A percentile compares a stretch with the other conserved stretches of the same genome.
Conservation (phyloP, 2,113 vertebrate genomes). For the Cisticola juncidis region DNA sequence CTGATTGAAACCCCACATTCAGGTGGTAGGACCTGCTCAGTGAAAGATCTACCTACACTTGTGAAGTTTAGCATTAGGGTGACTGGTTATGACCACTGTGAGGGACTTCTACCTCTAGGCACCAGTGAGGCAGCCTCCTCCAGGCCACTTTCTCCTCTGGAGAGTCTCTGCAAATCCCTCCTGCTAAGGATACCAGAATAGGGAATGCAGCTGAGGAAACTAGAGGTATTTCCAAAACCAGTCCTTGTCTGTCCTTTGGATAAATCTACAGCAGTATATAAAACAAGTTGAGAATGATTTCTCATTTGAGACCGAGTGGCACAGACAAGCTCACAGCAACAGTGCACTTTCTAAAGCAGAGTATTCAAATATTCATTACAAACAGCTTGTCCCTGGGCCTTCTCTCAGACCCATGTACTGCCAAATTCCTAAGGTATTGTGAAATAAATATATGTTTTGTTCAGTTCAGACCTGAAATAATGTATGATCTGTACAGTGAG, state of each 20-base stretch:
- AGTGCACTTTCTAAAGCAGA: neutral
- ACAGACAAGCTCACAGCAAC: neutral
- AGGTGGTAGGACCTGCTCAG: neutral
- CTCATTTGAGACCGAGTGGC: neutral
- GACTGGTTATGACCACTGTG: neutral
- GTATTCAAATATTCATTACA: neutral
- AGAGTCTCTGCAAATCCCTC: neutral
- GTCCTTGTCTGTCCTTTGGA: neutral
- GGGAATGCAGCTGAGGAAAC: neutral
- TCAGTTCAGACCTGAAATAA: neutral
- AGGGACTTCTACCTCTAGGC: neutral
- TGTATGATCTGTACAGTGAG: accelerated
- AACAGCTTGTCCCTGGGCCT: neutral
- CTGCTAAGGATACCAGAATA: neutral
- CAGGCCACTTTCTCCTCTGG: neutral
- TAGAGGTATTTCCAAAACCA: neutral
- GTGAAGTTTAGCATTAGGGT: neutral
- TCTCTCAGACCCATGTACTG: neutral
- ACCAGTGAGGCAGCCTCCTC: neutral
- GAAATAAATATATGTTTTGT: neutral
- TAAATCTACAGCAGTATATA: neutral
- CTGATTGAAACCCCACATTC: neutral
- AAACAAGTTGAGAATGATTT: neutral
- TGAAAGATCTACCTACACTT: neutral
- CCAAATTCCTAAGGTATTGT: neutral